Conservation (phyloP, 2,888 invertebrate genomes). For the Drosophila buzzatii region DNA sequence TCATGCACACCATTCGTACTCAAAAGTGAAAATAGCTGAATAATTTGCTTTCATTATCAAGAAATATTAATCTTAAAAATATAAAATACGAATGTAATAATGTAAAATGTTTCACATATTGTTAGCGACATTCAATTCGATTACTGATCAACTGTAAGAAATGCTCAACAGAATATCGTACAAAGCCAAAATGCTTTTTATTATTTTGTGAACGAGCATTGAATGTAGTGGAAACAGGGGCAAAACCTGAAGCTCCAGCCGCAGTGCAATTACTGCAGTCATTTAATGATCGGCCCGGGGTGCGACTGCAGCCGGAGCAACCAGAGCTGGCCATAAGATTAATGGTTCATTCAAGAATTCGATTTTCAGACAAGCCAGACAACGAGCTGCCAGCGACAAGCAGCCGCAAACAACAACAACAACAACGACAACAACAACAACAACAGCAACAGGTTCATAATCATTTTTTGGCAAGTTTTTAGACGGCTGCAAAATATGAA, state of each 20-base stretch:
- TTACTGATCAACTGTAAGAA: neutral
- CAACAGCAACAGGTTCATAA: conserved; percentile 69
- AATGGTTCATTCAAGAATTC: conserved; percentile 82
- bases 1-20: no score
- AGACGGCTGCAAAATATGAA: conserved; percentile 55
- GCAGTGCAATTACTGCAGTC: conserved; percentile 73
- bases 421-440: conserved; percentile 29
- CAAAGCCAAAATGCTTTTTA: neutral
- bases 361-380: conserved; percentile 67
- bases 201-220: neutral
- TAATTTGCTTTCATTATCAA: no score
- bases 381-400: conserved; percentile 37
- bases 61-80: no score
- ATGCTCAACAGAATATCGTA: neutral
- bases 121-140: no score
- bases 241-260: conserved; percentile 43
- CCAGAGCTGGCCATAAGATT: conserved; percentile 74
- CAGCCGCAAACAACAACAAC: conserved; percentile 11
- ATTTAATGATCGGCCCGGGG: conserved; percentile 71
- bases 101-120: no score
- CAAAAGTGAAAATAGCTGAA: no score
- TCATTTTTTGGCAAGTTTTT: conserved; percentile 58
- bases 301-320: conserved; percentile 40
- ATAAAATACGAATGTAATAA: no score
- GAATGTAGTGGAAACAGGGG: conserved; percentile 41